Evolutionary conservation across 2,113 vertebrate genomes (phyloP).

Genomic region (Aegotheles bennettii): DNA sequence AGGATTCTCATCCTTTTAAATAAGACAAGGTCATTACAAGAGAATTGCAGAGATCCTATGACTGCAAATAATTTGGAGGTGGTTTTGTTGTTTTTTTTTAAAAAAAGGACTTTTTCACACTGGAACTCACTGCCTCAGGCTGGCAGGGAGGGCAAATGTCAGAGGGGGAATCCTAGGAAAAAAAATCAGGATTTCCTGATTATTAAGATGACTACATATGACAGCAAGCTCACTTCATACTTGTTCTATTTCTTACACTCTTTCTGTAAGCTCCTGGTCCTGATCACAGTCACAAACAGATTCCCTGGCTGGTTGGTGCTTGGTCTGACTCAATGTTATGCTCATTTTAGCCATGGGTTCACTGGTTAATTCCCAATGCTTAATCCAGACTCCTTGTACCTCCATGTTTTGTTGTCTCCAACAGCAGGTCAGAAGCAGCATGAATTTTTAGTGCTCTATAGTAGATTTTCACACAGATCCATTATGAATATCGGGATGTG

Average conservation of each 20-base stretch:
- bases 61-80: background rate
- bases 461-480: background rate
- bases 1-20: background rate
- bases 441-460: rapidly evolving
- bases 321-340: background rate
- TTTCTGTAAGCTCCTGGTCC: background rate
- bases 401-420: background rate
- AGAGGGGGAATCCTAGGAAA: background rate
- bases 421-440: background rate
- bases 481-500: no score
- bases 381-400: no score
- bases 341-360: background rate
- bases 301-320: background rate
- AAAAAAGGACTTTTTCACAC: background rate
- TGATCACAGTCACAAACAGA: background rate
- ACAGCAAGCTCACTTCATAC: background rate
- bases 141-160: background rate
- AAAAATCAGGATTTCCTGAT: background rate
- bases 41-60: background rate
- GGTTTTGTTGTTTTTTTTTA: no score
- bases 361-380: background rate
- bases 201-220: no score
- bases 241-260: background rate
- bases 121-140: background rate
- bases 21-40: background rate